These are phyloP conservation scores for Melierax canorus DNA, from an alignment of 2,113 vertebrate genomes.

Conservation along the genomic window DNA sequence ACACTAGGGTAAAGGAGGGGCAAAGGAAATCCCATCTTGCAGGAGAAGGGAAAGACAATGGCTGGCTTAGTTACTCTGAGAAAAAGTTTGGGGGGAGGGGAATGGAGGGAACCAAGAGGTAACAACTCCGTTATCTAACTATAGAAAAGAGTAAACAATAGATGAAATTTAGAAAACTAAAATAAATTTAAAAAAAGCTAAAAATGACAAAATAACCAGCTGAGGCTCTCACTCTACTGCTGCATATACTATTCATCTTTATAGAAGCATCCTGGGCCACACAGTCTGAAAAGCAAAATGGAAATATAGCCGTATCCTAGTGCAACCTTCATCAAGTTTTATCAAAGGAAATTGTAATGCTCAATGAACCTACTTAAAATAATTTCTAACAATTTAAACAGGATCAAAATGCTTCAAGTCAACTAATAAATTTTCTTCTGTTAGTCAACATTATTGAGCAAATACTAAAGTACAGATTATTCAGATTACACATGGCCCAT, in stretches of 20 bases:
- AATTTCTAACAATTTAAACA: not conserved
- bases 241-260: not conserved
- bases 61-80: not conserved
- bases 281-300: not conserved
- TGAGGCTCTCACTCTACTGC: not conserved
- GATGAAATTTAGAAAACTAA: not conserved
- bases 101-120: not conserved
- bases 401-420: not conserved
- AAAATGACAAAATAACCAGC: not conserved
- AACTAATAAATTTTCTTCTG: not conserved
- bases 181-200: not conserved
- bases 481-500: not conserved
- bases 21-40: not conserved
- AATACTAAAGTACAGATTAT: not conserved
- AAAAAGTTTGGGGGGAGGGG: not conserved
- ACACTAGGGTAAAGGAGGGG: not conserved
- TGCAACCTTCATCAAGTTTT: not conserved
- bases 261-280: not conserved
- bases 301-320: not conserved
- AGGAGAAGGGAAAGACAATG: not conserved
- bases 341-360: not conserved
- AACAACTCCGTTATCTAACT: not conserved
- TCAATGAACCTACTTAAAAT: not conserved
- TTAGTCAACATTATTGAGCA: not conserved
- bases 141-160: not conserved